Base-by-base conservation (phyloP, 2,888 invertebrate genomes). In the Yponomeuta evonymella region DNA sequence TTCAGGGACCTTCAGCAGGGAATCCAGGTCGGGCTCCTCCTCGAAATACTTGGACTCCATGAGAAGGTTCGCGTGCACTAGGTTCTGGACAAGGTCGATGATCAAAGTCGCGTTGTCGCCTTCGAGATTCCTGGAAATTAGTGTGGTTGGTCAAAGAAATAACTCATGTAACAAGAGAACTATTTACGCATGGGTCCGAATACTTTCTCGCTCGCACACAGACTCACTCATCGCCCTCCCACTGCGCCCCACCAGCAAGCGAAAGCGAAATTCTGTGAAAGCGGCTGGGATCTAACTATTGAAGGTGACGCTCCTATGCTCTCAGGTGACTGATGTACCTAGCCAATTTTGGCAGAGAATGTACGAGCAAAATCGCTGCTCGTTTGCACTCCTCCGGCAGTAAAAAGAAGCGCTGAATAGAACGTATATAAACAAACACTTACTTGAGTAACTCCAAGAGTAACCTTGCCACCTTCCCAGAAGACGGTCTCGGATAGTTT, bases 381-480 rank as follows among this genome's bases (percentile, higher is more conserved):
- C 23, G 23, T 23, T 23, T 0, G 23, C 23, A 23, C 23, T 23
- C 0, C 23, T 23, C 23, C 23, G 23, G 23, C 5, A 33, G 5
- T 33, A 33, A 33, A 33, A 33, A 5, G 33, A 33, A 33, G 33
- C 33, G 33, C 33, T 5, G 5, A 33, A 33, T 33, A 33, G 33
- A 43, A 4, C 43, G 5, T 67, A 23, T 11, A 9, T 48, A 1
- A n/a, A 48, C 48, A 48, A 29, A 48, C 11, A 29, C 81, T 70
- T 71, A 90, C 89, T 83, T 89, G 0, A 90, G 72, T 5, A 90
- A 72, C 72, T 90, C 89, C 75, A 90, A 72, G 85, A 90, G 85
- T 2, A 90, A 78, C 51, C 86, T 79, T 0, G 85, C 89, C 0
- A 90, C 81, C 74, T 87, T 89, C 29, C 87, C 88, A 0, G 87